Evolutionary conservation across 2,113 vertebrate genomes (phyloP).

Genomic region (Pteruthius melanotis): DNA sequence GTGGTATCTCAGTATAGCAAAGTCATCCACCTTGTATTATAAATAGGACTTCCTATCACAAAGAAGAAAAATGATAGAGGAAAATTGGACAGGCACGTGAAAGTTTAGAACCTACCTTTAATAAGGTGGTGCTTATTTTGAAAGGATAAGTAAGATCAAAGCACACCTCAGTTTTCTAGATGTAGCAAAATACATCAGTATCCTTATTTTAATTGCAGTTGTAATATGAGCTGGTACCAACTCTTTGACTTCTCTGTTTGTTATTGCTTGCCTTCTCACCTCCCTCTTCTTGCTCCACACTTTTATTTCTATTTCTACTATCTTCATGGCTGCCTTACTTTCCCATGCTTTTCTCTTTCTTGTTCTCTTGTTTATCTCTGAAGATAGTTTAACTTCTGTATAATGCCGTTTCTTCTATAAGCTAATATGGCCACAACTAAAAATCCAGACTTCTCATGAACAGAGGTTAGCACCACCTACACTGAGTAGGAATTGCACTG

Average conservation of each 20-base stretch:
- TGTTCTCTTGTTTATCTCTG: not conserved
- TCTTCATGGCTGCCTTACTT: not conserved
- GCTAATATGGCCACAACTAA: not conserved
- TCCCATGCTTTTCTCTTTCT: not conserved
- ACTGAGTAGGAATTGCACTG: not conserved
- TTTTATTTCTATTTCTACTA: not conserved
- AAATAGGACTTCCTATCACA: conserved; percentile 1
- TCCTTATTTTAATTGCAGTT: not conserved
- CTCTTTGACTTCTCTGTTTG: not conserved
- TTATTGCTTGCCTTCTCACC: not conserved
- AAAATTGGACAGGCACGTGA: not conserved
- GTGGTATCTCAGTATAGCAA: not conserved
- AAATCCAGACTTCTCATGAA: not conserved
- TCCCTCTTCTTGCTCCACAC: not conserved
- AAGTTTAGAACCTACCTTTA: not conserved
- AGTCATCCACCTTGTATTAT: not conserved
- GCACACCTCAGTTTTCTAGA: not conserved
- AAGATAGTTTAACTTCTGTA: not conserved
- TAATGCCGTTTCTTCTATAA: not conserved
- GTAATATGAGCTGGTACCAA: not conserved
- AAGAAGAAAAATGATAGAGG: not conserved
- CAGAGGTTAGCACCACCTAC: not conserved
- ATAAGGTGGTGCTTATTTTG: not conserved
- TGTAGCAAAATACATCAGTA: not conserved
- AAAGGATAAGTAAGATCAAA: not conserved